Conservation (phyloP, 2,113 vertebrate genomes). For the Pomatostomus ruficeps region DNA sequence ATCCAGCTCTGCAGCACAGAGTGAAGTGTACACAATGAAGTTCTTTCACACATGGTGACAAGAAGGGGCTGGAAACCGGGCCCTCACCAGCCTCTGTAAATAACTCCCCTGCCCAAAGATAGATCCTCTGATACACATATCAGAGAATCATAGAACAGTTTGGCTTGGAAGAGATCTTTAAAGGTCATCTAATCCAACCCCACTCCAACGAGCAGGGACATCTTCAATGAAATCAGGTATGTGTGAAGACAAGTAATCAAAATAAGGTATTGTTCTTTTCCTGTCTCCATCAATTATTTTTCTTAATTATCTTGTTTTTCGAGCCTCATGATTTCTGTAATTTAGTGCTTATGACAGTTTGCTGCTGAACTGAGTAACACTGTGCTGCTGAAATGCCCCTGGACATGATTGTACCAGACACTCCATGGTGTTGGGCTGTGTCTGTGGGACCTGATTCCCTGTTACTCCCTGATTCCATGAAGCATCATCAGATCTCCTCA, state of each 20-base stretch:
- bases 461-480: background rate
- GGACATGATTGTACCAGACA: background rate
- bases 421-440: rapidly evolving
- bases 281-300: background rate
- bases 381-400: background rate
- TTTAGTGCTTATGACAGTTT: background rate
- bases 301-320: background rate
- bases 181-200: background rate
- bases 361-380: background rate
- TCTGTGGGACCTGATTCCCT: background rate
- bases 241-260: background rate
- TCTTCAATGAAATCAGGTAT: background rate
- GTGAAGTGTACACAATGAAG: background rate
- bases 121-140: background rate
- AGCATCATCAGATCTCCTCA: background rate
- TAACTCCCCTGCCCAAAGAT: background rate
- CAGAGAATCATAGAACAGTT: background rate
- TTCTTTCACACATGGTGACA: rapidly evolving
- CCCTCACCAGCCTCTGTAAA: background rate
- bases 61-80: background rate
- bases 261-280: background rate
- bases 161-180: background rate
- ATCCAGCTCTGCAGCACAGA: background rate
- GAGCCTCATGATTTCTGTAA: background rate
- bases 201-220: background rate